phyloP scores from a whole-genome alignment of 2,797 vertebrate genomes.

The Dendrocincla tyrannina region DNA sequence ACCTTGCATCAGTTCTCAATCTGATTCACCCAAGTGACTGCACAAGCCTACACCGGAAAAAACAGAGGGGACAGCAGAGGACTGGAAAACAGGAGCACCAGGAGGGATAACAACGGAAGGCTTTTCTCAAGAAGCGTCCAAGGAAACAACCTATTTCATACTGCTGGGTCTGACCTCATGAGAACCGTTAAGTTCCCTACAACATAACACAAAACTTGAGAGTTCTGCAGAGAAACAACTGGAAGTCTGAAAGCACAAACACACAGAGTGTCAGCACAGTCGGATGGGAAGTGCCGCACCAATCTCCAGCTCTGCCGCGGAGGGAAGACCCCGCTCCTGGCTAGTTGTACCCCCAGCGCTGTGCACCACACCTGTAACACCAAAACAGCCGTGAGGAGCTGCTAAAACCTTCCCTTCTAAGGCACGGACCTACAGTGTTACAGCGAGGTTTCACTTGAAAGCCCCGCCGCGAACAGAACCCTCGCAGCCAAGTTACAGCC shows the following conservation, averaged over 20 bases:
- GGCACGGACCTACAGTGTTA: accelerated
- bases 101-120: not conserved
- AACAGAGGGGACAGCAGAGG: not conserved
- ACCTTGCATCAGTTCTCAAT: not conserved
- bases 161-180: not conserved
- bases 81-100: not conserved
- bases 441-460: accelerated
- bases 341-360: accelerated
- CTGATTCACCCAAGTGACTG: not conserved
- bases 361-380: accelerated
- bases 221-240: not conserved
- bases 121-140: not conserved
- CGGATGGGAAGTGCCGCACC: not conserved
- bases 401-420: not conserved
- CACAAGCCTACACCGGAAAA: not conserved
- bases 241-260: not conserved
- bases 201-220: accelerated
- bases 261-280: not conserved
- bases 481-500: not conserved
- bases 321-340: not conserved
- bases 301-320: not conserved
- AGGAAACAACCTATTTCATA: not conserved
- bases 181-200: not conserved
- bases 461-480: not conserved
- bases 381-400: accelerated